phyloP scores from a whole-genome alignment of 2,797 vertebrate species.

The Leptatherina wallacei region DNA sequence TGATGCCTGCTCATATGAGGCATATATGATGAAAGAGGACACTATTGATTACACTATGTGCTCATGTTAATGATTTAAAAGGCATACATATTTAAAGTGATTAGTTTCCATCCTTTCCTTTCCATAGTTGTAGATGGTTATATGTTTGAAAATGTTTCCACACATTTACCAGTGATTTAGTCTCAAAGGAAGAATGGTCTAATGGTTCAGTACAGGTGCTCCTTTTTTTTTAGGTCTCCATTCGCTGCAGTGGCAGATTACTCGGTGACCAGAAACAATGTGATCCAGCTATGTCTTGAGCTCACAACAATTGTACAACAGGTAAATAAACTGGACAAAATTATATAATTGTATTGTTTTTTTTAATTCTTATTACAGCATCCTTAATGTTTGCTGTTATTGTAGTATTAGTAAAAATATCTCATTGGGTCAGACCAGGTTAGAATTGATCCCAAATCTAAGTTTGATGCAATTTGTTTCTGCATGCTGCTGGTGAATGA shows the following conservation, averaged over 20 bases:
- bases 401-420: not conserved
- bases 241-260: conserved; percentile 99
- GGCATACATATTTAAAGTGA: not conserved
- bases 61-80: not conserved
- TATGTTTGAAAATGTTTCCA: conserved; percentile 11
- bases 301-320: conserved; percentile 99
- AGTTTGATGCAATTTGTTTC: conserved; percentile 7
- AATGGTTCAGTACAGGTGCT: conserved; percentile 87
- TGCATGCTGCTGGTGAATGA: not conserved
- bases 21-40: not conserved
- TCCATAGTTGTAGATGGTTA: not conserved
- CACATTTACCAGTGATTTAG: conserved; percentile 59
- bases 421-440: conserved; percentile 8
- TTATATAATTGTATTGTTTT: not conserved
- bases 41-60: not conserved
- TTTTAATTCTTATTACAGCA: not conserved
- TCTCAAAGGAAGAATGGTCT: conserved; percentile 78
- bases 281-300: conserved; percentile 98
- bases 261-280: conserved; percentile 96
- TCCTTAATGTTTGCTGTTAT: not conserved
- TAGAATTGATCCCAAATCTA: conserved; percentile 2
- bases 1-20: too few relatives aligned
- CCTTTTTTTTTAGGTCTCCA: conserved; percentile 92
- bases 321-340: conserved; percentile 72
- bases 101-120: not conserved